phyloP scores from a whole-genome alignment of 2,888 invertebrate species.

The Philaethria dido region DNA sequence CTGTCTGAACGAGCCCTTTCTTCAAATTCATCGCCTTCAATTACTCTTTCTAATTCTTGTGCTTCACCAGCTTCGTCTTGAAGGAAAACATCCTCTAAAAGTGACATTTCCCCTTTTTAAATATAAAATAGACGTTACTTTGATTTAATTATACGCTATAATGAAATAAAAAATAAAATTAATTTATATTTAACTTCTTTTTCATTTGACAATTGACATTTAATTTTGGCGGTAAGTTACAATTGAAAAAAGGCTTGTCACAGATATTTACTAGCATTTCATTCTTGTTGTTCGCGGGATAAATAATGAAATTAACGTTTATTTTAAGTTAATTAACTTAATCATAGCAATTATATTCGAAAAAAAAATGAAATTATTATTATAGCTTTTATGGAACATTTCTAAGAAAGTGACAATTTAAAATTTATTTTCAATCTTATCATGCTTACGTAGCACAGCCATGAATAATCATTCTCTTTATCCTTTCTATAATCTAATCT shows the following conservation, averaged over 20 bases:
- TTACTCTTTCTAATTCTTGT: conserved; percentile 71
- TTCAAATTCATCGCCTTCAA: conserved; percentile 79
- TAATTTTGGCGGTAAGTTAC: conserved; percentile 31
- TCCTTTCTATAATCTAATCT: not conserved
- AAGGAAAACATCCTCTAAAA: conserved; percentile 75
- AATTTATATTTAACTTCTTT: not conserved
- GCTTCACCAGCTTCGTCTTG: conserved; percentile 75
- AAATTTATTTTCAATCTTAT: not conserved
- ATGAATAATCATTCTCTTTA: not conserved
- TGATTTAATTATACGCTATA: not conserved
- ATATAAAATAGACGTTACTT: not conserved
- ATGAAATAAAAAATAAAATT: not conserved
- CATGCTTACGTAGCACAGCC: not conserved
- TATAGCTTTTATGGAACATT: not conserved
- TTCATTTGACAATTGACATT: conserved; percentile 17
- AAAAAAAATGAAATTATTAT: not conserved
- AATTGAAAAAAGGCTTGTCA: not conserved
- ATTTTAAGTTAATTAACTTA: not conserved
- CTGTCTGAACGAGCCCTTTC: conserved; percentile 68
- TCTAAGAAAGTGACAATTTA: not conserved
- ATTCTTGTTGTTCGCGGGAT: not conserved
- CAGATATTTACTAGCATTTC: not conserved
- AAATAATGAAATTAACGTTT: not conserved
- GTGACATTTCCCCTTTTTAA: conserved; percentile 59
- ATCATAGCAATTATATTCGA: not conserved